Evolutionary conservation across 2,888 invertebrate species (phyloP).

Genomic region (Melanostoma mellinum): DNA sequence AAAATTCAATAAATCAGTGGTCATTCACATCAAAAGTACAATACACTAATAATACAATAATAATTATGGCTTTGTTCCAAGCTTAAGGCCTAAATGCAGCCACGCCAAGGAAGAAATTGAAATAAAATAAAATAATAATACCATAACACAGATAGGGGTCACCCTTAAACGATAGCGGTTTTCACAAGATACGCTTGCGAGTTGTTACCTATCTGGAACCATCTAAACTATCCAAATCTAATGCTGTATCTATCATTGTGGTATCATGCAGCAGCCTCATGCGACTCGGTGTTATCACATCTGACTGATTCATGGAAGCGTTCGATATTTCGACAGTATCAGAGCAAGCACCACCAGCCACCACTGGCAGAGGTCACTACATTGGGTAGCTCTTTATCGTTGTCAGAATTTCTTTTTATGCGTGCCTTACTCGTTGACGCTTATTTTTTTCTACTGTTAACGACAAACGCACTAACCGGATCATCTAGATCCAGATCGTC

Average conservation of each 20-base stretch:
- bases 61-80: slow-evolving; percentile 65
- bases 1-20: slow-evolving; percentile 39
- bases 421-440: slow-evolving; percentile 70
- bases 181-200: slow-evolving; percentile 87
- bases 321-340: slow-evolving; percentile 61
- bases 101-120: slow-evolving; percentile 22
- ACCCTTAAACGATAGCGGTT: slow-evolving; percentile 80
- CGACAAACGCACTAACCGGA: slow-evolving; percentile 81
- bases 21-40: slow-evolving; percentile 60
- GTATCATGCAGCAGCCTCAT: slow-evolving; percentile 92
- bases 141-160: slow-evolving; percentile 54
- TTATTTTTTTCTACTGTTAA: slow-evolving; percentile 73
- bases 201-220: slow-evolving; percentile 87
- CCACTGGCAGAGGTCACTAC: slow-evolving; percentile 27
- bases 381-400: slow-evolving; percentile 59
- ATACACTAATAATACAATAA: slow-evolving; percentile 37
- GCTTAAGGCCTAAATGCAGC: slow-evolving; percentile 61
- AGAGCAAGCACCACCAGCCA: background rate
- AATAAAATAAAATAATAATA: slow-evolving; percentile 53
- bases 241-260: slow-evolving; percentile 94
- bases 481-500: slow-evolving; percentile 82
- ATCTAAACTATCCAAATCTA: slow-evolving; percentile 93
- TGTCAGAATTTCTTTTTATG: slow-evolving; percentile 65
- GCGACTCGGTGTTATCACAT: slow-evolving; percentile 87
- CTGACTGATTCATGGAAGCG: slow-evolving; percentile 74